A percentile compares a stretch with the other conserved stretches of the same genome.
These are phyloP conservation scores for Myoxocephalus aenaeus DNA, from an alignment of 2,797 vertebrate species.

Conservation along the genomic window DNA sequence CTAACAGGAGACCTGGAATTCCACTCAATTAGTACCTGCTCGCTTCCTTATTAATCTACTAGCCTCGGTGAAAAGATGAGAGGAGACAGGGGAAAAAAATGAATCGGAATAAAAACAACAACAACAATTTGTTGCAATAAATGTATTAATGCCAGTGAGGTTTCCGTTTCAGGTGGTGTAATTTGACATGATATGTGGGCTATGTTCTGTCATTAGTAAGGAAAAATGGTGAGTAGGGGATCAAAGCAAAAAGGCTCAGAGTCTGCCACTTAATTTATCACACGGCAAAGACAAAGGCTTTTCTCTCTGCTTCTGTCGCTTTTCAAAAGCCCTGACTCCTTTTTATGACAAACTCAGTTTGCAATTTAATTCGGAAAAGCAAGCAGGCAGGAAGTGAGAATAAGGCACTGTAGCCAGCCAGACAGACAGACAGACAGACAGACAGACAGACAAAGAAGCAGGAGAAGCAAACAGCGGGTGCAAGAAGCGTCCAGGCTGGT, in stretches of 20 bases:
- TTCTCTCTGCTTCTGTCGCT: slow-evolving; percentile 83
- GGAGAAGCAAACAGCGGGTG: slow-evolving; percentile 61
- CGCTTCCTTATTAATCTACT: slow-evolving; percentile 80
- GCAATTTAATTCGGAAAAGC: slow-evolving; percentile 91
- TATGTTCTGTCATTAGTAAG: slow-evolving; percentile 88
- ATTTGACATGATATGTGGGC: slow-evolving; percentile 89
- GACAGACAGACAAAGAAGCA: slow-evolving; percentile 55
- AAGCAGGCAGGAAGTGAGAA: slow-evolving; percentile 69
- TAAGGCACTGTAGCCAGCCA: slow-evolving; percentile 57
- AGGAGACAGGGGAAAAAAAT: slow-evolving; percentile 58
- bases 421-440: slow-evolving; percentile 27
- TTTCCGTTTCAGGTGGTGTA: slow-evolving; percentile 84
- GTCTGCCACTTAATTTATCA: slow-evolving; percentile 96
- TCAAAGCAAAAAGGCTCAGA: slow-evolving; percentile 91
- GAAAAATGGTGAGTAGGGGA: slow-evolving; percentile 82
- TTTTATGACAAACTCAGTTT: slow-evolving; percentile 93
- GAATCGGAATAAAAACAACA: slow-evolving; percentile 71
- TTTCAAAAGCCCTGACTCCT: slow-evolving; percentile 91
- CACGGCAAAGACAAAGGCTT: slow-evolving; percentile 92
- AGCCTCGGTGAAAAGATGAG: slow-evolving; percentile 75
- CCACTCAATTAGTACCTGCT: slow-evolving; percentile 82
- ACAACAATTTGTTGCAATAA: slow-evolving; percentile 81
- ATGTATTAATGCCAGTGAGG: slow-evolving; percentile 82
- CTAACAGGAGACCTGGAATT: slow-evolving; percentile 81
- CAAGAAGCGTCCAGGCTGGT: slow-evolving; percentile 64